Conservation (phyloP, 2,113 vertebrate species). For the Bos javanicus region DNA sequence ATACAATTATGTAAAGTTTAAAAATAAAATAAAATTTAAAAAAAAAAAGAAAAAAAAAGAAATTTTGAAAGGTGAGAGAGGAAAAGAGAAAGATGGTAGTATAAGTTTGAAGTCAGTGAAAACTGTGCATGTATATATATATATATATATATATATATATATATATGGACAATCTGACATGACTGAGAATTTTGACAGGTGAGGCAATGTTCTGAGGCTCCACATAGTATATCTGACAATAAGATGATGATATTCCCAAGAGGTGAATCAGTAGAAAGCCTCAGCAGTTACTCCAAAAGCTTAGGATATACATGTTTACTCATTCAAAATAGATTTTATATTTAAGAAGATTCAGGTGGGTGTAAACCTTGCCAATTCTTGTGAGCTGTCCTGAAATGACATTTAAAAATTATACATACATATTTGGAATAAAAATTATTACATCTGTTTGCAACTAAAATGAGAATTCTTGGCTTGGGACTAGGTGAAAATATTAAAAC, state of each 20-base stretch:
- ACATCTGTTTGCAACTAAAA: not conserved
- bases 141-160: not conserved
- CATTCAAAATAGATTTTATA: not conserved
- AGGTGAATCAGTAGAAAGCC: not conserved
- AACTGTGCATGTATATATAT: not conserved
- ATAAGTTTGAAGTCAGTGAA: not conserved
- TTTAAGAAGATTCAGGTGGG: not conserved
- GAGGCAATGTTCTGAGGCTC: not conserved
- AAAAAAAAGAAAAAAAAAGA: not conserved
- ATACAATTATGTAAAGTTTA: too few relatives aligned
- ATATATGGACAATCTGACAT: not conserved
- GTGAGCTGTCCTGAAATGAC: not conserved
- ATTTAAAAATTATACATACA: not conserved
- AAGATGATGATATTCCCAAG: not conserved
- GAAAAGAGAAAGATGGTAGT: not conserved
- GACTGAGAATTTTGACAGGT: not conserved
- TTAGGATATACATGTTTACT: not conserved
- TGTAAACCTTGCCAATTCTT: not conserved
- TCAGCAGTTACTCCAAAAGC: not conserved
- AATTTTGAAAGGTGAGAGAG: not conserved
- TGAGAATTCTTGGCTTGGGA: not conserved
- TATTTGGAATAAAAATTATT: not conserved
- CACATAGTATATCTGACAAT: not conserved
- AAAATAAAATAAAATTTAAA: too few relatives aligned
- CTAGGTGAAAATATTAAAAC: not conserved